Evolutionary conservation across 1,140 invertebrate genomes (phyloP), one percentile per base, ranked within the genome.

Genomic region (Ptiloglossa arizonensis): DNA sequence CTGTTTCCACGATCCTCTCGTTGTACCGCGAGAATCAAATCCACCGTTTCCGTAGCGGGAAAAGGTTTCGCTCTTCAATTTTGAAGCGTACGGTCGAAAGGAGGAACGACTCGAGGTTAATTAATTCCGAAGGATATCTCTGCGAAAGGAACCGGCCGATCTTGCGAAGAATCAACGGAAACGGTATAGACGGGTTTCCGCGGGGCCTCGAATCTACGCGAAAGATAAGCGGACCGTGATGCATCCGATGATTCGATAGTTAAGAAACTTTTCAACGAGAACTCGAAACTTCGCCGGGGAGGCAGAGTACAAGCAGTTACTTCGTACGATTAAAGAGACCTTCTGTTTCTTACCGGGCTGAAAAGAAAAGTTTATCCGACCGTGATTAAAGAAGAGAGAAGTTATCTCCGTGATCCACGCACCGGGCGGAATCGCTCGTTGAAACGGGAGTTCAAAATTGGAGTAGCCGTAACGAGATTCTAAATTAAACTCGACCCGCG

Each of bases 391-490:
- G 66, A 46, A 35, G 24, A 48, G 1, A n/a, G 27, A 76, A 69
- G 64, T 69, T 76, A 69, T 76, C 73, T 29, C 35, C 41, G 22
- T 56, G 63, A 75, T 75, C 72, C 27, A 76, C 73, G 73, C 73
- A 68, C 41, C 29, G 50, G 19, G 3, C 13, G 9, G 56, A n/a
- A 9, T 46, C 46, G 44, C 38, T 46, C 15, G 54, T 24, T n/a
- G 3, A 5, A 46, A 24, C 13, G 8, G 15, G 19, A 19, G 48
- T 29, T 1, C 1, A 5, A 76, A 67, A 29, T 68, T 66, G 29
- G 41, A 15, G 22, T 29, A 11, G 41, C 35, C 54, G 32, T 75
- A 75, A 75, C 38, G 64, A 69, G 54, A 76, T 69, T 76, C 50
- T 32, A 29, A 62, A 62, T 62, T 62, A 50, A 29, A 50, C 38